Conservation (phyloP, 1,140 invertebrate genomes). For the Trinorchestia longiramus region DNA sequence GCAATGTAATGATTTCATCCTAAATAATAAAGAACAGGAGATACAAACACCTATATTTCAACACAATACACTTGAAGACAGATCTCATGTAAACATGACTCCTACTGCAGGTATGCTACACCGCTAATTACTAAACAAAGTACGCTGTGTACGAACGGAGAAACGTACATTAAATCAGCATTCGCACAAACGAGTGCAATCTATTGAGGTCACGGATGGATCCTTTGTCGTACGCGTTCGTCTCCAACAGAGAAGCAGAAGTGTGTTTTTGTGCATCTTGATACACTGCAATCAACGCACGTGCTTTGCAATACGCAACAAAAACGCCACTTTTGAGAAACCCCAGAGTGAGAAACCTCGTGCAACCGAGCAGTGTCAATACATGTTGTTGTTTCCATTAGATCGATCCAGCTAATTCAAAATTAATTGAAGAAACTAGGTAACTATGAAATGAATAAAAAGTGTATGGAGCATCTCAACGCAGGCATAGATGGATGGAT, state of each 20-base stretch:
- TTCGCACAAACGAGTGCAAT: not conserved
- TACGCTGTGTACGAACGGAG: not conserved
- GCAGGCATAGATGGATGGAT: not conserved
- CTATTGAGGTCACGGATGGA: conserved; percentile 42
- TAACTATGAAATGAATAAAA: not conserved
- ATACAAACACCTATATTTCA: not conserved
- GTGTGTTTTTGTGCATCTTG: conserved; percentile 18
- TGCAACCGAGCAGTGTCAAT: not conserved
- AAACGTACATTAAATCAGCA: not conserved
- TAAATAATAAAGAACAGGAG: not conserved
- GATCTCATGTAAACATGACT: not conserved
- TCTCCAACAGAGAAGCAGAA: conserved; percentile 32
- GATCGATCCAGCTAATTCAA: not conserved
- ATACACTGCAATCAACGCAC: conserved; percentile 21
- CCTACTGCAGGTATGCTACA: not conserved
- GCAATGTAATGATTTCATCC: not conserved
- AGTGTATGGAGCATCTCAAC: not conserved
- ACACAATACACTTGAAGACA: not conserved
- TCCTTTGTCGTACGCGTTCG: conserved; percentile 33
- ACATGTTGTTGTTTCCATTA: not conserved
- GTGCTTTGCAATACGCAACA: not conserved
- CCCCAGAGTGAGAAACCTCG: not conserved
- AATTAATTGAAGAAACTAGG: not conserved
- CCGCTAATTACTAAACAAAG: not conserved
- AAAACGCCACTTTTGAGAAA: not conserved